These are phyloP conservation scores for Stegophylla sp. DNA, from an alignment of 2,888 invertebrate genomes.

Conservation along the genomic window DNA sequence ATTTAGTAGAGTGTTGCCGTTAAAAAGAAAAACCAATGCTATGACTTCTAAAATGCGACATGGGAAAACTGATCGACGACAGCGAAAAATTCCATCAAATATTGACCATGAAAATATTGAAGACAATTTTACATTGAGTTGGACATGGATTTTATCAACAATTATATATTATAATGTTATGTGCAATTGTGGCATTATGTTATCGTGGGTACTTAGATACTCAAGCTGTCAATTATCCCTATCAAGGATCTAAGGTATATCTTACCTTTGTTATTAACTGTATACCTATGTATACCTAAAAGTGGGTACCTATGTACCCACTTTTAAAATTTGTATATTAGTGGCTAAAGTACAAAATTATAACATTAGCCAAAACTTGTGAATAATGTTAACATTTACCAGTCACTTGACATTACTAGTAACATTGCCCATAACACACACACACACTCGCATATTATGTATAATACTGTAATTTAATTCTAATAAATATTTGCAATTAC, in stretches of 20 bases:
- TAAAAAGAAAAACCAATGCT: conserved; percentile 13
- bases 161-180: neutral
- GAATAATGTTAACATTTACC: too few relatives aligned
- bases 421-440: too few relatives aligned
- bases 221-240: conserved; percentile 50
- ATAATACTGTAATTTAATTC: too few relatives aligned
- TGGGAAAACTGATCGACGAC: neutral
- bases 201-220: conserved; percentile 59
- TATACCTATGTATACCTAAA: too few relatives aligned
- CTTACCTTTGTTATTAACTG: too few relatives aligned
- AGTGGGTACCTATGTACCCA: too few relatives aligned
- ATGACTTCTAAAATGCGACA: neutral
- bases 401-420: too few relatives aligned
- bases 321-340: too few relatives aligned
- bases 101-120: neutral
- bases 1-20: neutral
- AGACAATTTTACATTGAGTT: neutral
- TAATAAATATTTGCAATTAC: too few relatives aligned
- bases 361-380: too few relatives aligned
- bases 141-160: neutral
- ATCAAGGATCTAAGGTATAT: conserved; percentile 42
- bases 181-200: conserved; percentile 1
- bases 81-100: neutral
- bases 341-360: too few relatives aligned
- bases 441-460: too few relatives aligned